These are phyloP conservation scores for Hydrophis major DNA, from an alignment of 2,797 vertebrate species.

Conservation along the genomic window DNA sequence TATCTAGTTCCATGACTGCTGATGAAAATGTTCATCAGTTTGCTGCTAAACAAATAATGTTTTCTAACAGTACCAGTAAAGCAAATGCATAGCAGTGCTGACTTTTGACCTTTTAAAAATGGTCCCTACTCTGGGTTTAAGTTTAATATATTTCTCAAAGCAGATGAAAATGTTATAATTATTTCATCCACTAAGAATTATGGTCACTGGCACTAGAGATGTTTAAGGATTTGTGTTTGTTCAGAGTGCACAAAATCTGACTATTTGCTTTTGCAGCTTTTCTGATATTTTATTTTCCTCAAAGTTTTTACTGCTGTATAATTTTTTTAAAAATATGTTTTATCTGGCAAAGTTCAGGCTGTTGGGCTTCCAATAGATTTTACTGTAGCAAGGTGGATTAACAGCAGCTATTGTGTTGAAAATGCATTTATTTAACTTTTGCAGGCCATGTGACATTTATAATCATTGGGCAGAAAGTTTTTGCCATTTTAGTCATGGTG, in stretches of 20 bases:
- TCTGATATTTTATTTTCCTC: not conserved
- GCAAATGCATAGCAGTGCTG: not conserved
- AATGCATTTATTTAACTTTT: conserved; percentile 5
- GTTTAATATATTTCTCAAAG: not conserved
- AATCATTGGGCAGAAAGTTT: not conserved
- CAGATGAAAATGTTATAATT: not conserved
- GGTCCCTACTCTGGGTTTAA: not conserved
- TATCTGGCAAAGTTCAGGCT: not conserved
- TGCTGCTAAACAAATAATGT: not conserved
- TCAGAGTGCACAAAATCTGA: not conserved
- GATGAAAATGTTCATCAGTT: not conserved
- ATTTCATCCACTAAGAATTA: conserved; percentile 11
- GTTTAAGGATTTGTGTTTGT: not conserved
- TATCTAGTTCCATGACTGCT: not conserved
- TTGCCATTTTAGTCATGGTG: not conserved
- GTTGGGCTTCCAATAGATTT: not conserved
- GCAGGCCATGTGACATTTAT: conserved; percentile 4
- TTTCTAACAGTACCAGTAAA: not conserved
- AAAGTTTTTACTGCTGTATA: not conserved
- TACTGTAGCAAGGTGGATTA: not conserved
- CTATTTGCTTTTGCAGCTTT: not conserved
- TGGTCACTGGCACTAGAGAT: not conserved
- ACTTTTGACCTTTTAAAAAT: conserved; percentile 22
- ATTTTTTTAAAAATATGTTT: not conserved
- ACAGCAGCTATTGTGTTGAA: conserved; percentile 1